These are phyloP conservation scores for Channa maculata DNA, from an alignment of 2,113 vertebrate genomes.

Conservation along the genomic window DNA sequence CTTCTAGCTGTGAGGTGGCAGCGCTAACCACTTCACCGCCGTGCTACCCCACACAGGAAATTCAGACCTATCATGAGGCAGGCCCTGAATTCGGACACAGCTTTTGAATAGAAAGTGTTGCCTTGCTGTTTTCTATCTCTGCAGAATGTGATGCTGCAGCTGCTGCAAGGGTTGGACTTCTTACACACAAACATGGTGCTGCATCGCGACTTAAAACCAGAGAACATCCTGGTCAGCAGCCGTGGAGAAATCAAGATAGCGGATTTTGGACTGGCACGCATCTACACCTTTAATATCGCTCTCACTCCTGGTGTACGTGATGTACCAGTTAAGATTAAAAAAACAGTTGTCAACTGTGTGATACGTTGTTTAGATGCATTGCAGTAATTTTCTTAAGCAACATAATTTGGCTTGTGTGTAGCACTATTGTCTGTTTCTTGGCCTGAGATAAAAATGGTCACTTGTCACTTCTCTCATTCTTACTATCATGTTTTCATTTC, in stretches of 20 bases:
- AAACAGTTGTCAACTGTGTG: background rate
- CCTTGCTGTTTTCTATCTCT: constrained; percentile 14
- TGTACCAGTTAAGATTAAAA: too few species aligned
- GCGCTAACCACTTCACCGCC: too few species aligned
- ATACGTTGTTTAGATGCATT: background rate
- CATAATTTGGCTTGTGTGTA: too few species aligned
- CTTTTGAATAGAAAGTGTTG: background rate
- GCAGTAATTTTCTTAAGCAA: background rate
- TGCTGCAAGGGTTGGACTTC: constrained; percentile 84
- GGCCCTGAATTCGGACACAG: background rate
- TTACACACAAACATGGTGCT: constrained; percentile 83
- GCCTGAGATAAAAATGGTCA: background rate
- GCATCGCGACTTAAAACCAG: constrained; percentile 85
- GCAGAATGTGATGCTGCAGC: constrained; percentile 82
- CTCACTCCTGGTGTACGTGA: constrained; percentile 85
- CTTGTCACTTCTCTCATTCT: background rate
- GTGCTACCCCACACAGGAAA: too few species aligned
- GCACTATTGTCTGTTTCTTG: background rate
- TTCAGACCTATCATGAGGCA: too few species aligned
- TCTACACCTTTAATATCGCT: constrained; percentile 80
- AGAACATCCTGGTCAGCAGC: constrained; percentile 83
- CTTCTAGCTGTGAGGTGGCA: too few species aligned
- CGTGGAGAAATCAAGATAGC: constrained; percentile 82
- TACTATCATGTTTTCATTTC: background rate
- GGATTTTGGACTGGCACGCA: constrained; percentile 84